A percentile compares a stretch with the other conserved stretches of the same genome.
Evolutionary conservation across 2,113 vertebrate genomes (phyloP).

Genomic region (Anhinga anhinga): DNA sequence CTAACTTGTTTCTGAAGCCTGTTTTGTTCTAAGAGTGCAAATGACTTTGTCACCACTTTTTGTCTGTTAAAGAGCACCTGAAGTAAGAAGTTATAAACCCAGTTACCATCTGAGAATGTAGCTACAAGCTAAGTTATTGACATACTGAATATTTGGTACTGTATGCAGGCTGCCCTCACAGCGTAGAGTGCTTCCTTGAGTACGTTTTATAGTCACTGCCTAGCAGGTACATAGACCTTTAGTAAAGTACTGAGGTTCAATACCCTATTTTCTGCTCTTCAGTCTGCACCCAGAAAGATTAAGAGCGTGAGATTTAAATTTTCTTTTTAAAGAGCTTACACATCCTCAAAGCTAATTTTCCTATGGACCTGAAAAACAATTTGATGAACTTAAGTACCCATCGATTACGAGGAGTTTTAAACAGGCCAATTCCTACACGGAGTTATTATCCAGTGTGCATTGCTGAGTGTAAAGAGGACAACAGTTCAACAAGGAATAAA

Average conservation of each 20-base stretch:
- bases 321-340: background rate
- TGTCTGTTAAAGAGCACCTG: background rate
- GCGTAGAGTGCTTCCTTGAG: background rate
- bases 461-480: slow-evolving; percentile 53
- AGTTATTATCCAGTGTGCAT: background rate
- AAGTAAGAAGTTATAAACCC: background rate
- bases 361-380: background rate
- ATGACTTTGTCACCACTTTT: background rate
- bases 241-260: background rate
- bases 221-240: background rate
- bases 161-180: rapidly evolving
- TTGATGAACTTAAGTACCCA: background rate
- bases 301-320: background rate
- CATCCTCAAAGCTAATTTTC: background rate
- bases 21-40: background rate
- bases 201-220: background rate
- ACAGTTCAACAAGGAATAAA: slow-evolving; percentile 68
- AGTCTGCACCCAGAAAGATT: background rate
- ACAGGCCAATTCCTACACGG: background rate
- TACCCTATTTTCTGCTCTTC: background rate
- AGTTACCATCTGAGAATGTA: background rate
- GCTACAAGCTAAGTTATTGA: background rate
- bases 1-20: background rate
- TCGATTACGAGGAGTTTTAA: background rate
- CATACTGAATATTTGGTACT: background rate